These are phyloP conservation scores for Gavia stellata DNA, from an alignment of 2,113 vertebrate species.

Conservation along the genomic window DNA sequence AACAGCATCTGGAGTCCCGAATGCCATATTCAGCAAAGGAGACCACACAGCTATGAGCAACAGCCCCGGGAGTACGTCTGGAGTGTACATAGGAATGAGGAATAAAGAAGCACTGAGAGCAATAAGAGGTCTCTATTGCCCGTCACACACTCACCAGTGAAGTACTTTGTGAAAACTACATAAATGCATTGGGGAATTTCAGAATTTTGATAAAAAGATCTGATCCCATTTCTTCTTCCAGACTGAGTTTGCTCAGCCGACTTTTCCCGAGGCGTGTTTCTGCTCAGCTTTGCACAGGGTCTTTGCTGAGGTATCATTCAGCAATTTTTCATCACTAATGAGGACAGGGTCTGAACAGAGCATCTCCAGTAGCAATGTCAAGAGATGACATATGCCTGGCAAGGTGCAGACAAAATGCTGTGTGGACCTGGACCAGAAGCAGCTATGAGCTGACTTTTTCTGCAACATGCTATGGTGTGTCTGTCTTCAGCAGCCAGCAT, in stretches of 20 bases:
- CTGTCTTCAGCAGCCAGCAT: background rate
- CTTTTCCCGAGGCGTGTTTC: background rate
- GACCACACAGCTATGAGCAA: background rate
- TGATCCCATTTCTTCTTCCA: background rate
- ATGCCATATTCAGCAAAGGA: background rate
- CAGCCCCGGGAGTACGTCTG: background rate
- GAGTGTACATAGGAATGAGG: background rate
- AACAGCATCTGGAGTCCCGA: background rate
- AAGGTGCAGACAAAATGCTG: background rate
- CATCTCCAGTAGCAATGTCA: background rate
- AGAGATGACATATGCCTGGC: background rate
- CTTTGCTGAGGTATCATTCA: background rate
- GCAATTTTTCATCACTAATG: background rate
- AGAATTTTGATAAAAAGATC: background rate
- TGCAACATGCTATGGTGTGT: background rate
- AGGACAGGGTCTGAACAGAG: background rate
- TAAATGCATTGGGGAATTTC: background rate
- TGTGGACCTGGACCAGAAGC: background rate
- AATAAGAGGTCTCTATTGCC: background rate
- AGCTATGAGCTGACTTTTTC: background rate
- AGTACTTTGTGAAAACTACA: background rate
- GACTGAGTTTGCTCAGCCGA: background rate
- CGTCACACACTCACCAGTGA: background rate
- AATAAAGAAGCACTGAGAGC: background rate
- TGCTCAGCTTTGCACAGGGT: background rate